Evolutionary conservation across 1,140 invertebrate species (phyloP).

Genomic region (Euborellia annulipes): DNA sequence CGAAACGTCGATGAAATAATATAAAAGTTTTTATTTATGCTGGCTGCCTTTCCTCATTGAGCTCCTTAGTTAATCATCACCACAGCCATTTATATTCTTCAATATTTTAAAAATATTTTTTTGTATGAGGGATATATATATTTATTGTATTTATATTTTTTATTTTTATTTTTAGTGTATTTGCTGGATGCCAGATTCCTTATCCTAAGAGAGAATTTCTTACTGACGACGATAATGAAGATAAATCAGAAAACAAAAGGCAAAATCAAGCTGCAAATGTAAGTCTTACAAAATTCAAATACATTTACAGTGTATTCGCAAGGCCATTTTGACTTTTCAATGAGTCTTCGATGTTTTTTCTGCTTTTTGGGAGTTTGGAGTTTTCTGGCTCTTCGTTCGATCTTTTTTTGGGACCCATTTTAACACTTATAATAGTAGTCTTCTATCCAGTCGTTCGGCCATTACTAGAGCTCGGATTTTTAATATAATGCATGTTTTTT

Average conservation of each 20-base stretch:
- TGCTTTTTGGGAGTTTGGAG: conserved; percentile 4
- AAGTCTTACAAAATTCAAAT: conserved; percentile 10
- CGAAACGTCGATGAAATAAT: too few species aligned
- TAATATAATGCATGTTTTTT: too few species aligned
- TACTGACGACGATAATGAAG: conserved; percentile 93
- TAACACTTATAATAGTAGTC: too few species aligned
- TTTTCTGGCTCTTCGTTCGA: conserved; percentile 4
- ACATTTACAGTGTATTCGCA: too few species aligned
- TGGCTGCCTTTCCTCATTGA: too few species aligned
- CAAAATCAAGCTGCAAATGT: conserved; percentile 51
- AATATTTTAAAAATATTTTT: too few species aligned
- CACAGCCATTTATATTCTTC: too few species aligned
- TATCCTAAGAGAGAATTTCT: conserved; percentile 98
- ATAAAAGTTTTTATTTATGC: too few species aligned
- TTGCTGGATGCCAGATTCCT: conserved; percentile 88
- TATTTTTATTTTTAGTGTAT: conserved; percentile 61
- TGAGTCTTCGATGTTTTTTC: conserved; percentile 9
- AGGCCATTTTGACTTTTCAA: conserved; percentile 8
- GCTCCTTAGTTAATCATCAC: too few species aligned
- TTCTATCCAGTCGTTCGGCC: too few species aligned
- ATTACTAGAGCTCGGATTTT: too few species aligned
- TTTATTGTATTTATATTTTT: conserved; percentile 17
- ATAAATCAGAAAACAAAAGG: conserved; percentile 69
- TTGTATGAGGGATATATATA: neutral
- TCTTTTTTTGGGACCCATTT: conserved; percentile 5